Base-by-base conservation (phyloP, 2,888 invertebrate genomes). In the Acleris emargana region DNA sequence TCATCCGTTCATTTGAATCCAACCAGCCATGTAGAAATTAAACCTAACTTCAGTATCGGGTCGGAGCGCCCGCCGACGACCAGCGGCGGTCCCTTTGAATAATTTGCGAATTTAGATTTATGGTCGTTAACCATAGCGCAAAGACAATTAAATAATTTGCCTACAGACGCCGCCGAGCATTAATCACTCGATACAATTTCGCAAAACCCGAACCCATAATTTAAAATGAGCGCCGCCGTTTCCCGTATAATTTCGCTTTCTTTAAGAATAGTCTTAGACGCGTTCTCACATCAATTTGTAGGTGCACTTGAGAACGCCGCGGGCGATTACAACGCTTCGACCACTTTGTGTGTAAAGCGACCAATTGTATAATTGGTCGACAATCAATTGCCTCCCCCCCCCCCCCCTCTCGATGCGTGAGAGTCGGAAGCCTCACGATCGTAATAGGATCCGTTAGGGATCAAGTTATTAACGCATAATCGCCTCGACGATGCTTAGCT, bases 131-230 rank as follows among this genome's bases (percentile, higher is more conserved):
- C 84, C 86, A 90, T 83, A 89, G 89, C 83, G 84, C 85, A 75
- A 73, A 75, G 76, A 80, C 89, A 89, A 89, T 91, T 89, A 90
- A 89, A 88, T 82, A 81, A 90, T 91, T 90, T 91, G 90, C 91
- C 83, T 91, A 89, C 84, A 77, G 79, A 72, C 74, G 62, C 71
- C 69, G 72, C 68, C 73, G 63, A 58, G 58, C 59, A 66, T 62
- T 61, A 61, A 61, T 60, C 45, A 55, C 59, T 60, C 49, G 49
- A 62, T 58, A 58, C 62, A 18, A 62, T 62, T 62, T 52, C 49
- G 50, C 58, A 55, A 45, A 58, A 32, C 43, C 16, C 54, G 17
- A 64, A 60, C 64, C 60, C 50, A 47, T 60, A 32, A 60, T 67
- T 67, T 57, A 20, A 62, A 32, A 63, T 28, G 11, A 22, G 3